These are phyloP conservation scores for Nyleta sp. DNA, from an alignment of 2,888 invertebrate genomes.

Conservation along the genomic window DNA sequence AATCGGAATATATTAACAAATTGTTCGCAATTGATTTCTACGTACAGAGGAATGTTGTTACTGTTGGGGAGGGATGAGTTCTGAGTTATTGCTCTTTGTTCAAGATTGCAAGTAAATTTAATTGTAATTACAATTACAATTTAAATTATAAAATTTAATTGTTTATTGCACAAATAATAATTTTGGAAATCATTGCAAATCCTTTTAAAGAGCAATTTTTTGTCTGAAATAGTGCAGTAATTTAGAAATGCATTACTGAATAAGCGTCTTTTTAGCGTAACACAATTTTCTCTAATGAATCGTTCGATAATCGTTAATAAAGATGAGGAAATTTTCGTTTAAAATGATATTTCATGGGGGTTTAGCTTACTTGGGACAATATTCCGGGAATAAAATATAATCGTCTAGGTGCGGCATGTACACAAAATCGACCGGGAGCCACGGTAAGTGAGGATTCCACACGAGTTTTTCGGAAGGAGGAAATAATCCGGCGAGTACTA, in stretches of 20 bases:
- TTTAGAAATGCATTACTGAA: too few species aligned
- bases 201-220: too few species aligned
- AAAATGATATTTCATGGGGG: not conserved
- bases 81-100: constrained; percentile 7
- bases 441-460: constrained; percentile 82
- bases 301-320: not conserved
- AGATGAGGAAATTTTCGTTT: not conserved
- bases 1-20: constrained; percentile 31
- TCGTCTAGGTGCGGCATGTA: constrained; percentile 81
- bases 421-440: constrained; percentile 85
- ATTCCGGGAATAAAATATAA: constrained; percentile 74
- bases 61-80: too few species aligned
- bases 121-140: too few species aligned
- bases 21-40: constrained; percentile 15
- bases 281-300: not conserved
- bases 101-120: too few species aligned
- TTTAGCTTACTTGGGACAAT: constrained; percentile 73
- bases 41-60: not conserved
- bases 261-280: too few species aligned
- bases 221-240: too few species aligned
- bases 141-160: too few species aligned
- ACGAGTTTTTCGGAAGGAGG: constrained; percentile 80
- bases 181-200: too few species aligned
- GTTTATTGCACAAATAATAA: too few species aligned
- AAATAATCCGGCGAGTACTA: constrained; percentile 84